Conservation (phyloP, 2,888 invertebrate genomes). For the Ptychoptera albimana region DNA sequence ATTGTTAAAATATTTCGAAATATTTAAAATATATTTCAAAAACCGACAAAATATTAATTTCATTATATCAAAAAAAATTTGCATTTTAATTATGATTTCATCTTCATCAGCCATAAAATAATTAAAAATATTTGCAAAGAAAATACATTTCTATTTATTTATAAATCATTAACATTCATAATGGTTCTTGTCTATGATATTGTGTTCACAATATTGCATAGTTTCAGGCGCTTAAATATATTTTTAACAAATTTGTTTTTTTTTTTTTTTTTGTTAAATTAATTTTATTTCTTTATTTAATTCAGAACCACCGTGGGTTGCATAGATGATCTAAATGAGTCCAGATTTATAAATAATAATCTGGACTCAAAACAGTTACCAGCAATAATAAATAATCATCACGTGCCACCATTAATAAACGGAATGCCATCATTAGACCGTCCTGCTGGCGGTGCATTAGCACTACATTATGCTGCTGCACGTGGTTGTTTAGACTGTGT, state of each 20-base stretch:
- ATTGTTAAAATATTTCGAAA: too few relatives aligned
- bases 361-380: conserved; percentile 23
- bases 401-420: conserved; percentile 23
- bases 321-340: conserved; percentile 19
- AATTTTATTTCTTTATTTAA: conserved; percentile 7
- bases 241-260: too few relatives aligned
- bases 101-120: too few relatives aligned
- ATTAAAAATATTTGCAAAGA: too few relatives aligned
- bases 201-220: conserved; percentile 3
- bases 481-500: conserved; percentile 77
- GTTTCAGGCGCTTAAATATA: too few relatives aligned
- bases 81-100: too few relatives aligned
- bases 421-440: conserved; percentile 28
- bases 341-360: conserved; percentile 26
- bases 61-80: too few relatives aligned
- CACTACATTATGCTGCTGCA: conserved; percentile 76
- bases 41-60: too few relatives aligned
- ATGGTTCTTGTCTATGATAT: too few relatives aligned
- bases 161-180: too few relatives aligned
- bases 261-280: neutral
- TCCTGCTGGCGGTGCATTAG: conserved; percentile 48
- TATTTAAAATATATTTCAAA: too few relatives aligned
- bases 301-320: conserved; percentile 23
- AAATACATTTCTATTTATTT: too few relatives aligned
- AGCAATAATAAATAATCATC: conserved; percentile 23